Percentiles rank a stretch among this genome's conserved stretches.
Conservation (phyloP, 2,797 vertebrate species). For the Gallinago solitaria region DNA sequence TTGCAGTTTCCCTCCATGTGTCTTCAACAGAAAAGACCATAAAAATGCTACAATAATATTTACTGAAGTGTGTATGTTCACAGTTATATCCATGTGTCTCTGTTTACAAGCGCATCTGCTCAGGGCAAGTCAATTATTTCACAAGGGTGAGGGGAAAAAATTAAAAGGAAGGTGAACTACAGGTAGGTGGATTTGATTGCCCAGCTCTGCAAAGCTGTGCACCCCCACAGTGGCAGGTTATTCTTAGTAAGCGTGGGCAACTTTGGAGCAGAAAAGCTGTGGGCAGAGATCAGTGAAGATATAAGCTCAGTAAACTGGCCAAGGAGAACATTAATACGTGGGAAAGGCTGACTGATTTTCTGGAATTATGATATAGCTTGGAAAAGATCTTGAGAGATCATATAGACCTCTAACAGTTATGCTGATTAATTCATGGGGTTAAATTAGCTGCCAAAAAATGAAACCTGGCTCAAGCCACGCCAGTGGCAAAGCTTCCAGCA, state of each 20-base stretch:
- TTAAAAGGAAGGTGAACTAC: background rate
- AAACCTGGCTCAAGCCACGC: background rate
- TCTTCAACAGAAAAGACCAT: slow-evolving; percentile 52
- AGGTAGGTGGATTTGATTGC: background rate
- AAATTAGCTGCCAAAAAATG: background rate
- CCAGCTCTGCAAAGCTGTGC: background rate
- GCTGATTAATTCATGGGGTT: background rate
- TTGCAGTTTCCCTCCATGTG: slow-evolving; percentile 14
- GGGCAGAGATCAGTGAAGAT: background rate
- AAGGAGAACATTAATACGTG: background rate
- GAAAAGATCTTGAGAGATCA: background rate
- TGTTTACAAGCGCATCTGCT: slow-evolving; percentile 69
- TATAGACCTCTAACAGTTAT: background rate
- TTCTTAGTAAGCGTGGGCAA: background rate
- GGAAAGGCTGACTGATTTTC: background rate
- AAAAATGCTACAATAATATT: slow-evolving; percentile 73
- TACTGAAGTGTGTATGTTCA: slow-evolving; percentile 44
- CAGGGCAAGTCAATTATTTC: background rate
- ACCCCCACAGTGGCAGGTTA: background rate
- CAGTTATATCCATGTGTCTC: slow-evolving; percentile 61
- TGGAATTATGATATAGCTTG: background rate
- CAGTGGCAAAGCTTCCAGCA: background rate
- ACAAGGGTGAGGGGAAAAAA: background rate
- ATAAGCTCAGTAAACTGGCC: background rate
- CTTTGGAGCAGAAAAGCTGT: background rate